Conservation (phyloP, 2,797 vertebrate genomes). For the Phrynocephalus guinanensis region DNA sequence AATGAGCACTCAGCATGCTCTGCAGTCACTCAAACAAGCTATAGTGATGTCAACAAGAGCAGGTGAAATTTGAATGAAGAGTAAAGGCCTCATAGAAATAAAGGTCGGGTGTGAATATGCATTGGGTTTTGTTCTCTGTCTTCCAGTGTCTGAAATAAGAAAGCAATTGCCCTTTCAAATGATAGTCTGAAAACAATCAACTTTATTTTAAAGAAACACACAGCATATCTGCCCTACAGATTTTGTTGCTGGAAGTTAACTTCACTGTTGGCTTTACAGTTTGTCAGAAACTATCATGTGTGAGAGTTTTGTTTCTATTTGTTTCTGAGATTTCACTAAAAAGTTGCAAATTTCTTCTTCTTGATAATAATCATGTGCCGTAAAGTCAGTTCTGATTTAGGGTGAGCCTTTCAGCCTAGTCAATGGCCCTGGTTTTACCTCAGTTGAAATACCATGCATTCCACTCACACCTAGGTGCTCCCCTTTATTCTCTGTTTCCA, state of each 20-base stretch:
- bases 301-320: not conserved
- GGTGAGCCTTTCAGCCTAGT: too few species aligned
- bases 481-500: too few species aligned
- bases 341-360: not conserved
- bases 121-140: slow-evolving; percentile 17
- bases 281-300: not conserved
- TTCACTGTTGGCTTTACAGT: not conserved
- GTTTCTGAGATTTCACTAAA: not conserved
- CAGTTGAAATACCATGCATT: too few species aligned
- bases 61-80: slow-evolving; percentile 45
- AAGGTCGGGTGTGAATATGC: slow-evolving; percentile 16
- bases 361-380: not conserved
- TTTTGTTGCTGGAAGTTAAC: not conserved
- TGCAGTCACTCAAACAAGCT: slow-evolving; percentile 42
- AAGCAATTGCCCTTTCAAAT: not conserved
- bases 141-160: slow-evolving; percentile 6
- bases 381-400: too few species aligned
- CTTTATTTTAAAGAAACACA: not conserved
- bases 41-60: not conserved
- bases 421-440: too few species aligned
- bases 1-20: slow-evolving; percentile 27
- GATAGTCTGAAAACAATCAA: slow-evolving; percentile 35
- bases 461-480: too few species aligned
- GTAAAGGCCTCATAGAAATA: slow-evolving; percentile 32
- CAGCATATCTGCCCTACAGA: not conserved